Percentiles rank a stretch among this genome's conserved stretches.
Evolutionary conservation across 2,888 invertebrate genomes (phyloP).

Genomic region (Melangyna quadrimaculata): DNA sequence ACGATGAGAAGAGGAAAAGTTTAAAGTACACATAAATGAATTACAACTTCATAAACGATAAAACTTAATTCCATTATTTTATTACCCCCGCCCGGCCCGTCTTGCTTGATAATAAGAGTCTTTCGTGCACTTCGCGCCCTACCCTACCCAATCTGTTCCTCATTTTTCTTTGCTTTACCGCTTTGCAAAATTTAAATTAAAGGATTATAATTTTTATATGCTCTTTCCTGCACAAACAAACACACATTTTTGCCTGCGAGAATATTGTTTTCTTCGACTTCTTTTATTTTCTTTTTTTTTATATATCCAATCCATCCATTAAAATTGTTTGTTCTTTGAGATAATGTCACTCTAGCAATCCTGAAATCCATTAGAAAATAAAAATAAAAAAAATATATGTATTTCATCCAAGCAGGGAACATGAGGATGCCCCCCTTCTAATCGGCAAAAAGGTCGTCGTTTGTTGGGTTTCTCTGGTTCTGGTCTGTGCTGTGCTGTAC

Average conservation of each 20-base stretch:
- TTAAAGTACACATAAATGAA: constrained; percentile 68
- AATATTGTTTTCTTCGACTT: constrained; percentile 32
- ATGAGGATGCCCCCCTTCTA: constrained; percentile 53
- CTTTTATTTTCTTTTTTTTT: constrained; percentile 36
- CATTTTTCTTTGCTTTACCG: constrained; percentile 34
- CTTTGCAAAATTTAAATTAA: constrained; percentile 70
- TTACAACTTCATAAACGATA: constrained; percentile 72
- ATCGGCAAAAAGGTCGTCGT: constrained; percentile 58
- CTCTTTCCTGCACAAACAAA: constrained; percentile 18
- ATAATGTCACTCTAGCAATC: constrained; percentile 69
- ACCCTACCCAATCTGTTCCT: neutral
- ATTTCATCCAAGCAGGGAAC: constrained; percentile 4
- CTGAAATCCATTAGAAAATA: constrained; percentile 70
- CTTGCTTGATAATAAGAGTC: constrained; percentile 16
- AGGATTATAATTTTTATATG: constrained; percentile 67
- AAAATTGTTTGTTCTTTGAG: constrained; percentile 71
- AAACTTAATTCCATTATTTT: constrained; percentile 72
- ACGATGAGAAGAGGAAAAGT: neutral
- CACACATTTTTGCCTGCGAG: constrained; percentile 6
- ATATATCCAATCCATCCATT: constrained; percentile 66
- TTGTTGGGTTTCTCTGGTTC: neutral
- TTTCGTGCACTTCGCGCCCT: constrained; percentile 7
- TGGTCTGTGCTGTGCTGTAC: neutral
- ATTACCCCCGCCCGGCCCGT: constrained; percentile 45
- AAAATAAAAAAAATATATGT: constrained; percentile 48